These are phyloP conservation scores for Cephus pygmeus DNA, from an alignment of 2,888 invertebrate species.

Conservation along the genomic window DNA sequence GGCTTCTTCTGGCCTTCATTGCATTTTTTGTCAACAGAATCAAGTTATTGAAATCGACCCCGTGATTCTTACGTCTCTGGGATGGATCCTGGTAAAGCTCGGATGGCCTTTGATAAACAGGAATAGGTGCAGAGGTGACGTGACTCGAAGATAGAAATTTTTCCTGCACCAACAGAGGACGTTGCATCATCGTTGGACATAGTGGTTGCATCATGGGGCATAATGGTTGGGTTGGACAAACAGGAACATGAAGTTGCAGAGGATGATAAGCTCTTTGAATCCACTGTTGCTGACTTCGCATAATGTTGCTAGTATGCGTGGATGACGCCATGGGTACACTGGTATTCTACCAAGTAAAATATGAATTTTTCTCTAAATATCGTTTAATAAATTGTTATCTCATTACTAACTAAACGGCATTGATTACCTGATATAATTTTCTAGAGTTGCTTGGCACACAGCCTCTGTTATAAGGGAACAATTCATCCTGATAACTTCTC, in stretches of 20 bases:
- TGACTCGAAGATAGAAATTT: slow-evolving; percentile 33
- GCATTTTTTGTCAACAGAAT: slow-evolving; percentile 59
- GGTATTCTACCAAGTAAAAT: slow-evolving; percentile 40
- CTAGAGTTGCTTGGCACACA: slow-evolving; percentile 29
- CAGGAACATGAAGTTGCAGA: slow-evolving; percentile 43
- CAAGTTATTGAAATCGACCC: slow-evolving; percentile 60
- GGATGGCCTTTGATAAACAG: slow-evolving; percentile 55
- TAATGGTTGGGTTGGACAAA: slow-evolving; percentile 28
- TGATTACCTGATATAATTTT: slow-evolving; percentile 50
- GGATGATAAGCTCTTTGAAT: slow-evolving; percentile 48
- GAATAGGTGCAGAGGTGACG: slow-evolving; percentile 41
- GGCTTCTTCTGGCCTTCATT: slow-evolving; percentile 49
- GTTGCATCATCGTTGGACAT: slow-evolving; percentile 46
- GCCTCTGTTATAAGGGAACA: slow-evolving; percentile 48
- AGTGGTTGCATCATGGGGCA: slow-evolving; percentile 48
- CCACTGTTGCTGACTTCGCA: slow-evolving; percentile 54
- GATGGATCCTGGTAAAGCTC: slow-evolving; percentile 51
- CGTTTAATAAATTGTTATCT: not conserved
- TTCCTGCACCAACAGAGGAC: slow-evolving; percentile 39
- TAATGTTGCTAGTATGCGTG: slow-evolving; percentile 38
- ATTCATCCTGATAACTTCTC: slow-evolving; percentile 51
- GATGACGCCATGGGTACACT: slow-evolving; percentile 47
- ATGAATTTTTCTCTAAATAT: slow-evolving; percentile 7
- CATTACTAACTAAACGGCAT: not conserved
- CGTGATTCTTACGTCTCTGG: slow-evolving; percentile 49